A percentile compares a stretch with the other conserved stretches of the same genome.
These are phyloP conservation scores for Salvelinus sp. DNA, from an alignment of 2,113 vertebrate genomes.

Conservation along the genomic window DNA sequence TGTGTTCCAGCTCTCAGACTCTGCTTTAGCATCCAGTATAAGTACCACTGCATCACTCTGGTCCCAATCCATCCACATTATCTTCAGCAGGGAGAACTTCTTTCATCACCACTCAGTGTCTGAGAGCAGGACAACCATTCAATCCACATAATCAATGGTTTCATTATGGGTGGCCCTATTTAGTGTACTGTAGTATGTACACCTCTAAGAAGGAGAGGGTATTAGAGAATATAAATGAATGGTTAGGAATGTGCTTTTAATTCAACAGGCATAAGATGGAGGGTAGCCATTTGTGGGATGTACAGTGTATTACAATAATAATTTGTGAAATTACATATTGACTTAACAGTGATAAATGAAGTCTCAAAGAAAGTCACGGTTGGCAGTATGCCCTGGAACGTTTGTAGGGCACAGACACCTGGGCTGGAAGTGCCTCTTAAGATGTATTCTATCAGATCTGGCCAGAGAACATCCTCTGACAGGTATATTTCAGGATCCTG, in stretches of 20 bases:
- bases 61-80: constrained; percentile 67
- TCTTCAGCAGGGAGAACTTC: constrained; percentile 25
- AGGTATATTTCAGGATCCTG: not conserved
- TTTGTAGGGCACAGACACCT: not conserved
- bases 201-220: constrained; percentile 25
- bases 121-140: constrained; percentile 46
- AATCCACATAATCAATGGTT: constrained; percentile 45
- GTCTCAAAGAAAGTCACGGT: not conserved
- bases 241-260: constrained; percentile 42
- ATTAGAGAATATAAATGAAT: constrained; percentile 54
- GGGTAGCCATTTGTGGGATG: too few species aligned
- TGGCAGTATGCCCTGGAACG: not conserved
- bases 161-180: constrained; percentile 12
- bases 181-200: not conserved
- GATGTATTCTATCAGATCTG: not conserved
- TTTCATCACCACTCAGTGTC: constrained; percentile 46
- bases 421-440: not conserved
- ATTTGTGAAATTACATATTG: not conserved
- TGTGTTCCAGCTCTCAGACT: constrained; percentile 39
- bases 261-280: not conserved
- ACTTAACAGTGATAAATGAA: too few species aligned
- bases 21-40: constrained; percentile 37
- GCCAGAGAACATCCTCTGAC: not conserved
- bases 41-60: constrained; percentile 53
- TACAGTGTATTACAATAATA: too few species aligned